A percentile compares a stretch with the other conserved stretches of the same genome.
Evolutionary conservation across 2,113 vertebrate genomes (phyloP).

Genomic region (Hemicordylus capensis): DNA sequence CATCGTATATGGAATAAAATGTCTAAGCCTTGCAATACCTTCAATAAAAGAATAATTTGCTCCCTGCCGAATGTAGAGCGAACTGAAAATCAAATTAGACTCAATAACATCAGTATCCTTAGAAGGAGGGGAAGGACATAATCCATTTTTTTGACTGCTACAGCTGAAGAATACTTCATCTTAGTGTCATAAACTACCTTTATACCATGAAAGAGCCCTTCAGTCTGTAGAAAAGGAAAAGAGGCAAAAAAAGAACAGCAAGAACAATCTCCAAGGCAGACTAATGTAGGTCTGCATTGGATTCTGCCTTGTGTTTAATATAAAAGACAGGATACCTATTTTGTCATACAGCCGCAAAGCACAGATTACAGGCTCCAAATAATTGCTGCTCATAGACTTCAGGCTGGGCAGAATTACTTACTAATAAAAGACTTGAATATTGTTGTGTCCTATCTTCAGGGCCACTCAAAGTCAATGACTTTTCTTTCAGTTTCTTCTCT

Average conservation of each 20-base stretch:
- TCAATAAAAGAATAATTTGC: conserved; percentile 29
- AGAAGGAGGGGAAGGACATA: conserved; percentile 31
- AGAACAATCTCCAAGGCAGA: conserved; percentile 8
- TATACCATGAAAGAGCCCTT: conserved; percentile 39
- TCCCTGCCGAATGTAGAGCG: background rate
- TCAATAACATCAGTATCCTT: conserved; percentile 28
- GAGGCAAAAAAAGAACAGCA: background rate
- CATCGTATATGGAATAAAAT: conserved; percentile 13
- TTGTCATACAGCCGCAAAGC: conserved; percentile 24
- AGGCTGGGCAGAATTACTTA: background rate
- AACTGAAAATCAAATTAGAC: conserved; percentile 54
- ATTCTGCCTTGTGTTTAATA: too few species aligned
- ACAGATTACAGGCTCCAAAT: background rate
- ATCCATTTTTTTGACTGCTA: conserved; percentile 34
- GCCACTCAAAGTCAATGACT: background rate
- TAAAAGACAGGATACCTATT: background rate
- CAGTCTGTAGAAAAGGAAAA: conserved; percentile 26
- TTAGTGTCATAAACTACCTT: conserved; percentile 34
- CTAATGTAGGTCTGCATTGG: too few species aligned
- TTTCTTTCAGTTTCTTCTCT: background rate
- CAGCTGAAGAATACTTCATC: conserved; percentile 50
- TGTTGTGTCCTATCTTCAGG: background rate
- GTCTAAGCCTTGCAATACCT: conserved; percentile 18
- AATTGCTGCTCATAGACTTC: background rate
- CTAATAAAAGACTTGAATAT: background rate